Percentiles rank a stretch among this genome's conserved stretches.
phyloP scores from a whole-genome alignment of 2,797 vertebrate species.

The Okamejei kenojei region DNA sequence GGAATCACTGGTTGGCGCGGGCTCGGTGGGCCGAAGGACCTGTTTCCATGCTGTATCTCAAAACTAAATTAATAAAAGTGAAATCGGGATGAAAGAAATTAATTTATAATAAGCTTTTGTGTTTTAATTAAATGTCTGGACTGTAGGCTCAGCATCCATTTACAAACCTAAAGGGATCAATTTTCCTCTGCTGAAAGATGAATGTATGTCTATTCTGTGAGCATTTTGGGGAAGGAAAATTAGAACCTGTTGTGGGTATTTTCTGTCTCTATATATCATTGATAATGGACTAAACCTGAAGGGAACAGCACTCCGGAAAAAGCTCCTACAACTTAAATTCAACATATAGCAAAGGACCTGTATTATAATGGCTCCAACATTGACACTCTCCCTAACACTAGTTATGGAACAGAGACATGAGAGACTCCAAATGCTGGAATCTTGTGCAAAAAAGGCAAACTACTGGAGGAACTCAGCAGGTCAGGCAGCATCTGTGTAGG shows the following conservation, averaged over 20 bases:
- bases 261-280: not conserved
- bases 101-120: not conserved
- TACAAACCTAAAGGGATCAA: conserved; percentile 43
- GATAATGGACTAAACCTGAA: not conserved
- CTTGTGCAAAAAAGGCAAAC: too few species aligned
- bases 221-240: not conserved
- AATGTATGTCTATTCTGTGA: not conserved
- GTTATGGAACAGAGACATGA: not conserved
- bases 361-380: not conserved
- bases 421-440: too few species aligned
- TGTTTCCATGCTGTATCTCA: too few species aligned
- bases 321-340: not conserved
- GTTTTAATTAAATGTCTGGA: conserved; percentile 32
- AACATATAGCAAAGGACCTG: not conserved
- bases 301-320: not conserved
- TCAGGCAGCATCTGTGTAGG: too few species aligned
- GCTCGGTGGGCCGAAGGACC: too few species aligned
- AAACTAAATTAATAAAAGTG: not conserved
- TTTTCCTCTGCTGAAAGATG: not conserved
- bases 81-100: not conserved
- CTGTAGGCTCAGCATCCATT: not conserved
- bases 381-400: not conserved
- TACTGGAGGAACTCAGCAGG: too few species aligned
- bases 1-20: too few species aligned
- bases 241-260: not conserved